Base-by-base conservation (phyloP, 2,113 vertebrate species). In the Brachypteracias leptosomus region DNA sequence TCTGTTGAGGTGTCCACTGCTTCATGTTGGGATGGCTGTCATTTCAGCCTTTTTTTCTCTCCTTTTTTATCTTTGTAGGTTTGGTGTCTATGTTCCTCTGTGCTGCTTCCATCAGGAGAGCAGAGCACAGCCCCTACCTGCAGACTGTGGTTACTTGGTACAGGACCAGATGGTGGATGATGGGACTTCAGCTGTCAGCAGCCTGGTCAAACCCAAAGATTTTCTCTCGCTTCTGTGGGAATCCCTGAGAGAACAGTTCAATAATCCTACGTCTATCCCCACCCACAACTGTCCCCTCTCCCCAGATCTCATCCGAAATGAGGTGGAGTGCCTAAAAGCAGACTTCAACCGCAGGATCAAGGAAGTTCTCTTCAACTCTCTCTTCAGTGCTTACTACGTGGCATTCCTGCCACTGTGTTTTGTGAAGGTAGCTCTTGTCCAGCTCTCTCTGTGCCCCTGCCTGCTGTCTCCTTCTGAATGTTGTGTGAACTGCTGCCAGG, bases 261-360 rank as follows among this genome's bases (percentile, higher is more conserved):
- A 99, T 95, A 98, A 98, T 74, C 96, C 98, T 24, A 97, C 98
- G 0, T 98, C 98, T 82, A 98, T 98, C 96, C 99, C 99, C 65
- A 98, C 98, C 2, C 99, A 99, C 98, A 99, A 98, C 96, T 99
- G 99, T 92, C 99, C 99, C 7, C 98, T 99, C 33, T 99, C 99
- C 16, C 99, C 99, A 4, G 99, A 99, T 96, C 98, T 99, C 93
- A 99, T 99, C 85, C 99, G 99, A 57, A 98, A 98, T 17, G 99
- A 99, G 96, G 99, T 99, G 91, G 99, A 99, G 97, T 99, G 99
- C 97, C 98, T 99, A 77, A 99, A 99, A 98, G 98, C 99, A 55
- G 99, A 99, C 97, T 99, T 99, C 97, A 99, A 99, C 97, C 99
- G 99, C 67, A 98, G 99, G 80, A 99, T 99, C 94, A 99, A 99